Conservation (phyloP, 2,797 vertebrate genomes). For the Pteropus rufus region DNA sequence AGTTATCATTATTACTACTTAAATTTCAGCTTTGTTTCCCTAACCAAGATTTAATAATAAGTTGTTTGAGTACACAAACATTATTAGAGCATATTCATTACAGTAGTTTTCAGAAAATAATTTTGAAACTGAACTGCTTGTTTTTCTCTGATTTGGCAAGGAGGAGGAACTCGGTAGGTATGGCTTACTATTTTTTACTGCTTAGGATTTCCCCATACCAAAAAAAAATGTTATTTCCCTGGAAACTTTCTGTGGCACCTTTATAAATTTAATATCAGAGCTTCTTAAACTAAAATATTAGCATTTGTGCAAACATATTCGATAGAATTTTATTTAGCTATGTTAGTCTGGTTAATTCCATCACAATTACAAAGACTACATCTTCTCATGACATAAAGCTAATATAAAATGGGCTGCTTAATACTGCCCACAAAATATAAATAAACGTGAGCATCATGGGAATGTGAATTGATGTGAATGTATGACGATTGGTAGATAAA, state of each 20-base stretch:
- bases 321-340: neutral
- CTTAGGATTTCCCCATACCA: neutral
- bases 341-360: neutral
- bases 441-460: neutral
- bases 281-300: neutral
- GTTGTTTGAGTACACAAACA: neutral
- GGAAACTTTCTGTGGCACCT: neutral
- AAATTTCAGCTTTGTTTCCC: neutral
- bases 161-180: neutral
- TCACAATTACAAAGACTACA: neutral
- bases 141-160: neutral
- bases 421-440: neutral
- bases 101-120: neutral
- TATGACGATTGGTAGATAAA: neutral
- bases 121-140: neutral
- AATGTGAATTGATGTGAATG: neutral
- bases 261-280: slow-evolving; percentile 18
- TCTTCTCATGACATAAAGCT: neutral
- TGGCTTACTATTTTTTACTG: neutral
- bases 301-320: neutral
- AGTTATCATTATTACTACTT: neutral
- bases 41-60: neutral
- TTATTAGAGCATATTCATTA: neutral
- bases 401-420: neutral
- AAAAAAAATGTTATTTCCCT: neutral